Base-by-base conservation (phyloP, 2,113 vertebrate species). In the Oreochromis niloticus region DNA sequence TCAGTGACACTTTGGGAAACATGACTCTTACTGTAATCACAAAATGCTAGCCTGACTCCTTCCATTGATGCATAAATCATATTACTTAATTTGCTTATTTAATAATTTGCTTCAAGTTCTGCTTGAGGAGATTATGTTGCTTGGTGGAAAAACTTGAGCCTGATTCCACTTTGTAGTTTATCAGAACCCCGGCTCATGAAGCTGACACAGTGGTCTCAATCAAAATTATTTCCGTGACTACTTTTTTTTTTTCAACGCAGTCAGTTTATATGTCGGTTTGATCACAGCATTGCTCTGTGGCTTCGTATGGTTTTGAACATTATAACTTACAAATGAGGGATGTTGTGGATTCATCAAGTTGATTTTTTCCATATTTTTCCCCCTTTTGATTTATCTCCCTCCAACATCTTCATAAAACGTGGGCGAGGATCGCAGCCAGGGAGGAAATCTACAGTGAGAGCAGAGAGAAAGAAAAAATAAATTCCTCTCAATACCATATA, bases 121-220 rank as follows among this genome's bases (percentile, higher is more conserved):
- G 66, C 66, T 71, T 14, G 36, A 71, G 66, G 66, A 71, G n/a
- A 41, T 71, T 71, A 71, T 71, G 36, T 71, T 43, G 7, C n/a
- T 71, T 43, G 36, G n/a, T 24, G 36, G n/a, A 41, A 24, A 71
- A 43, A 2, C 7, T 43, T 71, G n/a, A 24, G 66, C 36, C 36
- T 71, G 36, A 14, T 43, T 71, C 36, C 63, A 41, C n/a, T 68
- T 68, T 68, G 36, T 14, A 41, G 4, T 68, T 41, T 68, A 43
- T 71, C 36, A 43, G 36, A 43, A 24, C 36, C 12, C 0, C 3
- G 3, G 1, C 36, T n/a, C 7, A 16, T 24, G 36, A 24, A 9
- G 36, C 39, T 24, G 39, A 16, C n/a, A 41, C 7, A 43, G 0
- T 71, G 66, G 36, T 43, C 66, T 43, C 66, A 71, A 41, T 71